These are phyloP conservation scores for Drosophila testacea DNA, from an alignment of 2,888 invertebrate genomes.

Conservation along the genomic window DNA sequence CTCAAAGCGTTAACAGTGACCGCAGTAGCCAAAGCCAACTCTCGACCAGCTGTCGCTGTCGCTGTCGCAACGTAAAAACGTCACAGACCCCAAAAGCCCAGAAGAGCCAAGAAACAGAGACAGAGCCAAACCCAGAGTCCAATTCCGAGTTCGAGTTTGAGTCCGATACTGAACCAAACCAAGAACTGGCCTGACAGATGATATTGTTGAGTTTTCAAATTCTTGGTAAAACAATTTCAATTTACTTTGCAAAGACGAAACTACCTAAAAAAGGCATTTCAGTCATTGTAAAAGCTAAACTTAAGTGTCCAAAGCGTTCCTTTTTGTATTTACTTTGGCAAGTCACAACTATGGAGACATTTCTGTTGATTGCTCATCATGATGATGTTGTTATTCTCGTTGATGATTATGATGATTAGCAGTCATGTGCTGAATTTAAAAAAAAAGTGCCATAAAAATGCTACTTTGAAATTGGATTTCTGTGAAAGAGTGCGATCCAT, in stretches of 20 bases:
- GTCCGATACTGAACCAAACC: slow-evolving; percentile 19
- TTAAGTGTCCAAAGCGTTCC: slow-evolving; percentile 8
- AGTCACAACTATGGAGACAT: slow-evolving; percentile 28
- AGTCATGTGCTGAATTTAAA: slow-evolving; percentile 56
- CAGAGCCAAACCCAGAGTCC: slow-evolving; percentile 29
- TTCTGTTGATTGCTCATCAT: slow-evolving; percentile 11
- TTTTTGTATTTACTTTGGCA: slow-evolving; percentile 12
- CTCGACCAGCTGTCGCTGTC: slow-evolving; percentile 54
- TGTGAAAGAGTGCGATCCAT: slow-evolving; percentile 16
- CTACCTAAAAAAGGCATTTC: slow-evolving; percentile 30
- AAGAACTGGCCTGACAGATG: slow-evolving; percentile 50
- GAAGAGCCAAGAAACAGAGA: slow-evolving; percentile 23
- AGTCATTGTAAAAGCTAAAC: slow-evolving; percentile 20
- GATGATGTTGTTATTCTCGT: slow-evolving; percentile 1
- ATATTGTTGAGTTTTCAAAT: slow-evolving; percentile 60
- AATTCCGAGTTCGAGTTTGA: background rate
- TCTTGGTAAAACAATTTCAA: slow-evolving; percentile 75
- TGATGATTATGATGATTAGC: slow-evolving; percentile 36
- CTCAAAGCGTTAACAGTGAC: slow-evolving; percentile 40
- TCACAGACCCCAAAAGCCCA: slow-evolving; percentile 34
- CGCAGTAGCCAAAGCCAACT: slow-evolving; percentile 36
- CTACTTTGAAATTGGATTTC: slow-evolving; percentile 42
- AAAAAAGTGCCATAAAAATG: slow-evolving; percentile 37
- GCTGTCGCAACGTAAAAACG: slow-evolving; percentile 39
- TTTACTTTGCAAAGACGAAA: slow-evolving; percentile 41